A percentile compares a stretch with the other conserved stretches of the same genome.
Evolutionary conservation across 1,140 invertebrate species (phyloP).

Genomic region (Orius insidiosus): DNA sequence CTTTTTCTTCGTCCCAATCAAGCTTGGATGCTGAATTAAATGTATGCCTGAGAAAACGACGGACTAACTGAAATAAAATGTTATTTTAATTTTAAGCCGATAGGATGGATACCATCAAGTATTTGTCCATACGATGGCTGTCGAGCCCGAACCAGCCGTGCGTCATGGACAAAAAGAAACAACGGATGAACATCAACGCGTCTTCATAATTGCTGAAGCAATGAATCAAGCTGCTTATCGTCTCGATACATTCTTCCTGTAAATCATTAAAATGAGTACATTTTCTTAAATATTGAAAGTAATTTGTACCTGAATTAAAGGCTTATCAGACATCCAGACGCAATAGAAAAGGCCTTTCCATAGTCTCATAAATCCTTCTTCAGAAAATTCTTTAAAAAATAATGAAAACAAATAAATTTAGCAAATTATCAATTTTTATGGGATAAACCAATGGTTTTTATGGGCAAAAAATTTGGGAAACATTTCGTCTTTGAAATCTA

Average conservation of each 20-base stretch:
- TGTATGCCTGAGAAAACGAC: slow-evolving; percentile 56
- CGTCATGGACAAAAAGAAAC: slow-evolving; percentile 54
- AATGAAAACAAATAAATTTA: too few relatives aligned
- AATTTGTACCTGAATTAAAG: slow-evolving; percentile 49
- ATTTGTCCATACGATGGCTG: slow-evolving; percentile 73
- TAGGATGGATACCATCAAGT: slow-evolving; percentile 52
- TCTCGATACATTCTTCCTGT: slow-evolving; percentile 70
- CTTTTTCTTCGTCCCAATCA: slow-evolving; percentile 42
- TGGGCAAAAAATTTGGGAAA: too few relatives aligned
- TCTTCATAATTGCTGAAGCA: slow-evolving; percentile 40
- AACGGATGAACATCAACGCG: slow-evolving; percentile 51
- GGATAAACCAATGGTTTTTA: too few relatives aligned
- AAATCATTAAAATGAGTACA: slow-evolving; percentile 15
- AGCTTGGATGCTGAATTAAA: slow-evolving; percentile 41
- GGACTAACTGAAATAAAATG: slow-evolving; percentile 41
- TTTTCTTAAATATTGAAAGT: background rate
- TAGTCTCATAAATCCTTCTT: slow-evolving; percentile 63
- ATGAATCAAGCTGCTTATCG: slow-evolving; percentile 55
- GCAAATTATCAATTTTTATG: slow-evolving; percentile 19
- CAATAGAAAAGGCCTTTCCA: slow-evolving; percentile 92
- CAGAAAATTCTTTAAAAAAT: slow-evolving; percentile 60
- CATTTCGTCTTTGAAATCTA: too few relatives aligned
- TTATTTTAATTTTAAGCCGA: background rate
- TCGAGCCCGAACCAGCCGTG: slow-evolving; percentile 82
- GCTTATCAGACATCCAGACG: slow-evolving; percentile 94